Evolutionary conservation across 2,888 invertebrate species (phyloP), one percentile per base, ranked within the genome.

Genomic region (Spodoptera exigua): DNA sequence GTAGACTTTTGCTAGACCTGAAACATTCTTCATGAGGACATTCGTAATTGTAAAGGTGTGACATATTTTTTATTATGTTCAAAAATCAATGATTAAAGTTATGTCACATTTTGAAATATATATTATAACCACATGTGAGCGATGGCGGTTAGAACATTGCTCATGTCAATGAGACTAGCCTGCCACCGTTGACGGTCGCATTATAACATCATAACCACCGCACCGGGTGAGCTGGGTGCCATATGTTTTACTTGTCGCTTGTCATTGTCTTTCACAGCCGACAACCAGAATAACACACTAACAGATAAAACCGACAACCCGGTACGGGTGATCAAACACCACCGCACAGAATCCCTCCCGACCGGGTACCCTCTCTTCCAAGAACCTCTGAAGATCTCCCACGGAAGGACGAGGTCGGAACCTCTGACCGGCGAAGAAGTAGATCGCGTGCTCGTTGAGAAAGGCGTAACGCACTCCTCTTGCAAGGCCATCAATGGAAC

Each of bases 391-490:
- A 89, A 86, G 81, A 90, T 93, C 45, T 85, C 84, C 70, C 96
- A 96, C 89, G 96, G 95, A 87, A 94, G 96, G 86, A 96, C 96
- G 70, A 94, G 96, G 84, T 96, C 96, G 81, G 95, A 96, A 84
- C 96, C 96, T 65, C 87, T 96, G 70, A 95, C 95, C 7, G 95
- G 95, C 61, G 95, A 94, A 66, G 94, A 94, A 76, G 85, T 90
- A 57, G 89, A 89, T 59, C 79, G 85, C 14, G 87, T 84, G 52
- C 78, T 84, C n/a, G 75, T 88, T 61, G 91, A 90, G 80, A 87
- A 89, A 70, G 80, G 83, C 7, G 81, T 82, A 43, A 81, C 83
- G 54, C 87, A 91, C 62, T 87, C 89, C 14, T 89, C 91, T 44
- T 89, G 90, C 76, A 89, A 87, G 73, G 80, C 89, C 52, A 86